Evolutionary conservation across 2,888 invertebrate genomes (phyloP), one percentile per base, ranked within the genome.

Genomic region (Ophion ventricosus): DNA sequence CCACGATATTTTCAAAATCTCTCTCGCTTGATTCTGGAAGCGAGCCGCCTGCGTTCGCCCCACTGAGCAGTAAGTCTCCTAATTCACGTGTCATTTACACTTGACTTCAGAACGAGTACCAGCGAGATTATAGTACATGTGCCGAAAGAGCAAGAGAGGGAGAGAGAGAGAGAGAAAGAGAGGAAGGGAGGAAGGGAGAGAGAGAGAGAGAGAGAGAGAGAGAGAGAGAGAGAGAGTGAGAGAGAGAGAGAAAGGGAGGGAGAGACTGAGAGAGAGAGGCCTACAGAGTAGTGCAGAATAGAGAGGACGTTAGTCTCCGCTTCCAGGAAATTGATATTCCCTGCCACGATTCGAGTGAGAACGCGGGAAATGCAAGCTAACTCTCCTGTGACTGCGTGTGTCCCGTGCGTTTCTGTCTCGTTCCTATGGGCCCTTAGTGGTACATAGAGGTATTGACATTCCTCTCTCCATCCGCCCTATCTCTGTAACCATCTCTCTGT

Each of bases 281-380:
- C 17, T 11, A 2, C 14, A 17, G 35, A 14, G 23, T 11, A 40
- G 29, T 35, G 25, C 10, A 35, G 35, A n/a, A 61, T 26, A 61
- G 49, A 72, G 64, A 66, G 73, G 59, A 61, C 25, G 40, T 56
- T 72, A 63, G 78, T 79, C 74, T 17, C 57, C 56, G 79, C 77
- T 80, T 80, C 73, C 79, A 84, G 84, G 82, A 84, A 84, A 84
- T 82, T 82, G 84, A 84, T 84, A 84, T 84, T 84, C 84, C 84
- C 75, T 79, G 75, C 81, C 74, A 84, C 84, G 84, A 75, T 70
- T 79, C 81, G 74, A 74, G 84, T 72, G 84, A 70, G 81, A 84
- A 84, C 72, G 84, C 81, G 78, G 84, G 66, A 75, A 84, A 84
- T 79, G 75, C 78, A 63, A 77, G 63, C 73, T 72, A 75, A 82